Evolutionary conservation across 2,888 invertebrate genomes (phyloP).

Genomic region (Cantharis nigra): DNA sequence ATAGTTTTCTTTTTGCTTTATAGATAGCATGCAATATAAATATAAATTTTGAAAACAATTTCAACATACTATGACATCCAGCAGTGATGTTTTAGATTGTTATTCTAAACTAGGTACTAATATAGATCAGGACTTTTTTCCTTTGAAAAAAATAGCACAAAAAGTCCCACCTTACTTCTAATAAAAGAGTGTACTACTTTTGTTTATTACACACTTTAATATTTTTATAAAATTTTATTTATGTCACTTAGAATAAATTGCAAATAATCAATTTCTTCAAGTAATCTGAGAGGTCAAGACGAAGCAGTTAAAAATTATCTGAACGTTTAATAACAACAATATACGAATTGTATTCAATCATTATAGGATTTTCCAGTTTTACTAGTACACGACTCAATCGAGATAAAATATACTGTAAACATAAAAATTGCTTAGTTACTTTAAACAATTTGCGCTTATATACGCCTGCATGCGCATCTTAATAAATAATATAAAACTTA

Average conservation of each 20-base stretch:
- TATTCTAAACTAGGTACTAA: too few relatives aligned
- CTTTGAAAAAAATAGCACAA: too few relatives aligned
- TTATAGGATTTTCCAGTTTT: background rate
- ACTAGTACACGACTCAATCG: background rate
- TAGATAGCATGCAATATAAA: too few relatives aligned
- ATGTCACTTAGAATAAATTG: background rate
- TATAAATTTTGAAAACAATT: too few relatives aligned
- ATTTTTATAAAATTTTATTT: background rate
- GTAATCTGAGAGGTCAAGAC: background rate
- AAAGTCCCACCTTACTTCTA: too few relatives aligned
- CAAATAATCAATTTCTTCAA: background rate
- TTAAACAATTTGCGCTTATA: background rate
- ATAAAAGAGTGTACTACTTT: too few relatives aligned
- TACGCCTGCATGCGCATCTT: background rate
- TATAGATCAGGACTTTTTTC: too few relatives aligned
- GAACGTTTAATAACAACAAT: background rate
- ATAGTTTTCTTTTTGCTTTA: too few relatives aligned
- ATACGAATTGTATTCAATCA: background rate
- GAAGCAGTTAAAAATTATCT: background rate
- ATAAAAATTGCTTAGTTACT: background rate
- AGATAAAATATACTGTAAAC: background rate
- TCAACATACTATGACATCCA: too few relatives aligned
- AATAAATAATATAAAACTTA: background rate
- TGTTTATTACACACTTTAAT: too few relatives aligned
- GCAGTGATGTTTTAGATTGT: too few relatives aligned